Percentiles rank a stretch among this genome's conserved stretches.
Evolutionary conservation across 2,113 vertebrate species (phyloP).

Genomic region (Otis tarda): DNA sequence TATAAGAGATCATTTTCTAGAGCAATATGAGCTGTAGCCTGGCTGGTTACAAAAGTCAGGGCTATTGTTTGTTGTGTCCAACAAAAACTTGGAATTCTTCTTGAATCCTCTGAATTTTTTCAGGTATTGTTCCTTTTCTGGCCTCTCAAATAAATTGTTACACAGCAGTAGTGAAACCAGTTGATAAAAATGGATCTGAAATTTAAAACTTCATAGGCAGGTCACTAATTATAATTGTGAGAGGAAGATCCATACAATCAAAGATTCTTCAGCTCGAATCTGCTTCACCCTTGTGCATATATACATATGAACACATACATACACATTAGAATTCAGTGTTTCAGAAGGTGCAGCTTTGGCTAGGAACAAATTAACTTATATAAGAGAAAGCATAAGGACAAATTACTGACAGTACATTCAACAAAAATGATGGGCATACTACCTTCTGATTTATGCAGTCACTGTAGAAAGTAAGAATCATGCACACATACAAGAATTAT

Average conservation of each 20-base stretch:
- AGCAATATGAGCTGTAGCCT: not conserved
- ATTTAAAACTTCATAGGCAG: not conserved
- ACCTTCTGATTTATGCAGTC: not conserved
- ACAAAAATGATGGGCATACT: not conserved
- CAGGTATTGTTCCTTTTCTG: not conserved
- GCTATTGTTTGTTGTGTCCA: not conserved
- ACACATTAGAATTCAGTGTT: not conserved
- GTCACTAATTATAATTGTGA: not conserved
- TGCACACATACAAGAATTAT: not conserved
- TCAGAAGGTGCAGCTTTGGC: not conserved
- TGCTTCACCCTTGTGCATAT: not conserved
- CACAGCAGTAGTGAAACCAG: not conserved
- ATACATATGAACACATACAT: not conserved
- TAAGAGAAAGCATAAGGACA: not conserved
- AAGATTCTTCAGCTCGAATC: not conserved
- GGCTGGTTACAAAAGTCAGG: not conserved
- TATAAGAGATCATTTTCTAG: not conserved
- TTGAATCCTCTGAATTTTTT: not conserved
- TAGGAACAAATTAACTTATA: not conserved
- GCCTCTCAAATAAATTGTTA: not conserved
- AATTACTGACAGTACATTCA: not conserved
- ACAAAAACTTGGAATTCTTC: not conserved
- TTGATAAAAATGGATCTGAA: not conserved
- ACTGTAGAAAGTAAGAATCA: not conserved
- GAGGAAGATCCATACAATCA: not conserved